phyloP scores from a whole-genome alignment of 2,888 invertebrate species.

The Craniophora ligustri region DNA sequence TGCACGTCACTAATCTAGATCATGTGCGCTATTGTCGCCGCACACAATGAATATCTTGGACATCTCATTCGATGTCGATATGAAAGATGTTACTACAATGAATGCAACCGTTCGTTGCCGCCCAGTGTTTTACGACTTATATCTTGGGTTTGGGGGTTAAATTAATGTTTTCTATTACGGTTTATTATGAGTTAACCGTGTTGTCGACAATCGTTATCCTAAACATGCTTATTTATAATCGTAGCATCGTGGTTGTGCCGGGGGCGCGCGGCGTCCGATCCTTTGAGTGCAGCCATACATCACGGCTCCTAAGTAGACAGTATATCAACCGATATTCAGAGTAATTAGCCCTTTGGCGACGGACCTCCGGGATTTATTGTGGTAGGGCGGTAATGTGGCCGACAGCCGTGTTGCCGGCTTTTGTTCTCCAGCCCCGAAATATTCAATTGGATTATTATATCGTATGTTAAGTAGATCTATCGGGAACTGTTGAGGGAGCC shows the following conservation, averaged over 20 bases:
- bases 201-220: constrained; percentile 81
- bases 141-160: constrained; percentile 20
- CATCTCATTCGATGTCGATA: constrained; percentile 75
- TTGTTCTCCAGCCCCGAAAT: constrained; percentile 80
- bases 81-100: constrained; percentile 54
- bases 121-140: constrained; percentile 29
- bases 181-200: constrained; percentile 51
- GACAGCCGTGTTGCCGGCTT: constrained; percentile 86
- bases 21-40: constrained; percentile 67
- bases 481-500: constrained; percentile 53
- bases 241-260: constrained; percentile 71
- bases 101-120: constrained; percentile 33
- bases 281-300: constrained; percentile 86
- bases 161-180: constrained; percentile 52
- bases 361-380: constrained; percentile 86
- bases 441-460: constrained; percentile 81
- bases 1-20: constrained; percentile 80
- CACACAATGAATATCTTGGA: constrained; percentile 54
- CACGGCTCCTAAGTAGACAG: constrained; percentile 87
- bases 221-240: constrained; percentile 86
- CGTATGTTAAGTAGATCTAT: constrained; percentile 56
- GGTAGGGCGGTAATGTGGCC: constrained; percentile 85
- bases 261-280: constrained; percentile 82
- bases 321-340: constrained; percentile 86
- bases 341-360: constrained; percentile 88